Evolutionary conservation across 2,888 invertebrate genomes (phyloP).

Genomic region (Campoplex nolae): DNA sequence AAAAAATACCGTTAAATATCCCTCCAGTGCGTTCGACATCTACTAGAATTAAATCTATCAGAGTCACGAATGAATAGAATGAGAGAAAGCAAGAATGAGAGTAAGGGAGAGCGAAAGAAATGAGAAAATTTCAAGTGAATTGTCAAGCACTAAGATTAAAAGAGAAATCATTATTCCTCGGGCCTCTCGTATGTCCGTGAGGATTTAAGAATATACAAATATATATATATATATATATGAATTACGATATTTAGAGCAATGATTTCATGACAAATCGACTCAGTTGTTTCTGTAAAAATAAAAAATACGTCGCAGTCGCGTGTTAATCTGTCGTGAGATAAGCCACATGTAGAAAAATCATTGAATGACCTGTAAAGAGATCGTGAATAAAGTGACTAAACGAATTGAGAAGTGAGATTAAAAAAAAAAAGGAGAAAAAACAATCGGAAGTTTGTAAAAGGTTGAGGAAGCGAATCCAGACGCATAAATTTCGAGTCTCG

Average conservation of each 20-base stretch:
- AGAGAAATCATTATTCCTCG: constrained; percentile 31
- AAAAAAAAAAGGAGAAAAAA: constrained; percentile 15
- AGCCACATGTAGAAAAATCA: constrained; percentile 21
- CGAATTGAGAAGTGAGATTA: constrained; percentile 17
- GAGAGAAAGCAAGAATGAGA: not conserved
- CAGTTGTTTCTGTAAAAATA: constrained; percentile 19
- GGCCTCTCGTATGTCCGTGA: constrained; percentile 57
- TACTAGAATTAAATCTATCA: constrained; percentile 48
- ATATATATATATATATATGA: constrained; percentile 24
- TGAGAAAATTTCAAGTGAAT: constrained; percentile 3
- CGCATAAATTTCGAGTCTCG: not conserved
- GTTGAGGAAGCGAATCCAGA: not conserved
- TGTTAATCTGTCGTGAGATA: constrained; percentile 14
- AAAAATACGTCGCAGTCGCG: not conserved
- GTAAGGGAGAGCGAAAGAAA: constrained; percentile 9
- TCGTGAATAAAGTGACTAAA: constrained; percentile 14
- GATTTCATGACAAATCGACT: constrained; percentile 26
- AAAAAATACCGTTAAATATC: constrained; percentile 53
- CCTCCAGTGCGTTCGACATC: constrained; percentile 68
- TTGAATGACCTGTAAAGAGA: constrained; percentile 19
- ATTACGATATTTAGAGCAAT: constrained; percentile 27
- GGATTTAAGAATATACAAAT: constrained; percentile 42
- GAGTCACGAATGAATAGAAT: constrained; percentile 23
- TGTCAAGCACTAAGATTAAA: constrained; percentile 47
- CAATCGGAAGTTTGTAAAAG: not conserved